Evolutionary conservation across 2,797 vertebrate genomes (phyloP).

Genomic region (Lycodopsis pacificus): DNA sequence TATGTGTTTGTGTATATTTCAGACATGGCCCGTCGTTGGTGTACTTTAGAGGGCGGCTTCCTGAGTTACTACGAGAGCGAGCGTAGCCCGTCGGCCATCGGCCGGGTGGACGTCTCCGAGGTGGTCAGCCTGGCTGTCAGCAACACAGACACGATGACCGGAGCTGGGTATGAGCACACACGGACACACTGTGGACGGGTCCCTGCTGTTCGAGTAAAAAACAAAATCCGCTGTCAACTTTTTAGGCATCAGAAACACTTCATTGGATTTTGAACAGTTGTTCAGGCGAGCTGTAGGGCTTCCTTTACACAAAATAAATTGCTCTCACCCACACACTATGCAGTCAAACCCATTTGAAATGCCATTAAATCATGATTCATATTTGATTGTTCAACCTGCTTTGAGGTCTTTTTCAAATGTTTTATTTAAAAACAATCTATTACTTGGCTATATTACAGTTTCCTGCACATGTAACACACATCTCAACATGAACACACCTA

Average conservation of each 20-base stretch:
- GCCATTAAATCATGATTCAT: slow-evolving; percentile 42
- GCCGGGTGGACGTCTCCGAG: slow-evolving; percentile 88
- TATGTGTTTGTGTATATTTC: slow-evolving; percentile 49
- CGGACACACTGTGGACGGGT: background rate
- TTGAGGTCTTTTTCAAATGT: slow-evolving; percentile 31
- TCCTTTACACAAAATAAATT: slow-evolving; percentile 1
- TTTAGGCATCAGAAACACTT: background rate
- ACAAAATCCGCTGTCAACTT: background rate
- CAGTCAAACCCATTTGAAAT: slow-evolving; percentile 8
- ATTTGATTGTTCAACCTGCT: slow-evolving; percentile 31
- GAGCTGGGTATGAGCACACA: slow-evolving; percentile 69
- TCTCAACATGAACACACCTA: slow-evolving; percentile 25
- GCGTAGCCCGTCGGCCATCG: slow-evolving; percentile 84
- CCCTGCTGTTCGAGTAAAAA: background rate
- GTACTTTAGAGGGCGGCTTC: slow-evolving; percentile 93
- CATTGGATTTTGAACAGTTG: background rate
- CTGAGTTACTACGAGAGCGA: slow-evolving; percentile 95
- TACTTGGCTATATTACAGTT: slow-evolving; percentile 43
- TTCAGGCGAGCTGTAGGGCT: background rate
- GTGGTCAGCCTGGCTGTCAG: slow-evolving; percentile 88
- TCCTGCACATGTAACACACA: slow-evolving; percentile 21
- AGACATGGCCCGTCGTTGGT: slow-evolving; percentile 93
- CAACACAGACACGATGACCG: slow-evolving; percentile 79
- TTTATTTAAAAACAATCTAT: slow-evolving; percentile 38
- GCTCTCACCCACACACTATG: background rate